Conservation (phyloP, 2,888 invertebrate species). For the Terebella lapidaria region DNA sequence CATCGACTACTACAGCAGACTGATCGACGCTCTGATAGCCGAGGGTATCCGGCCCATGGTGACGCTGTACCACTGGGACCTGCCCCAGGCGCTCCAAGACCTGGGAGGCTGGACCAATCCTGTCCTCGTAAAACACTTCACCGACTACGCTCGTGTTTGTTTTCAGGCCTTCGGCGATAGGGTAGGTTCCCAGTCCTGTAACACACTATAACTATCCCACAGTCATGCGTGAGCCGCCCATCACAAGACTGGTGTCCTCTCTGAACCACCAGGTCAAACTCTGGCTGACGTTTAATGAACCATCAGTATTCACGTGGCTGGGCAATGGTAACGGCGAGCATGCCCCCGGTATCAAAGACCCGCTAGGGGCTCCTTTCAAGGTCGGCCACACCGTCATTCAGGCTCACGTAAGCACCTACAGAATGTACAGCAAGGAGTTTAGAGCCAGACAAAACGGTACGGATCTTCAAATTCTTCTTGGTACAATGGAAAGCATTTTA, state of each 20-base stretch:
- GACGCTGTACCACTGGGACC: slow-evolving; percentile 40
- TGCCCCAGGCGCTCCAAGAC: slow-evolving; percentile 51
- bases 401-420: slow-evolving; percentile 64
- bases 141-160: slow-evolving; percentile 48
- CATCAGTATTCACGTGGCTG: slow-evolving; percentile 42
- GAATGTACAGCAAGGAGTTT: slow-evolving; percentile 43
- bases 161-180: slow-evolving; percentile 49
- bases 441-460: slow-evolving; percentile 23
- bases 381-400: slow-evolving; percentile 63
- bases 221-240: too few relatives aligned
- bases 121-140: slow-evolving; percentile 43
- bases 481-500: too few relatives aligned
- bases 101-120: slow-evolving; percentile 51
- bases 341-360: slow-evolving; percentile 26
- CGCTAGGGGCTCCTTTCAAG: slow-evolving; percentile 56
- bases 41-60: slow-evolving; percentile 60
- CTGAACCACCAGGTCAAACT: slow-evolving; percentile 45
- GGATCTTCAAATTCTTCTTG: too few relatives aligned
- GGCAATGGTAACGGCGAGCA: slow-evolving; percentile 25
- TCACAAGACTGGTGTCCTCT: background rate
- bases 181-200: slow-evolving; percentile 31
- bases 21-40: slow-evolving; percentile 67
- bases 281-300: slow-evolving; percentile 76
- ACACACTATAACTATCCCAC: too few relatives aligned
- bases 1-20: slow-evolving; percentile 70